Conservation (phyloP, 2,797 vertebrate species). For the Oreochromis grahami region DNA sequence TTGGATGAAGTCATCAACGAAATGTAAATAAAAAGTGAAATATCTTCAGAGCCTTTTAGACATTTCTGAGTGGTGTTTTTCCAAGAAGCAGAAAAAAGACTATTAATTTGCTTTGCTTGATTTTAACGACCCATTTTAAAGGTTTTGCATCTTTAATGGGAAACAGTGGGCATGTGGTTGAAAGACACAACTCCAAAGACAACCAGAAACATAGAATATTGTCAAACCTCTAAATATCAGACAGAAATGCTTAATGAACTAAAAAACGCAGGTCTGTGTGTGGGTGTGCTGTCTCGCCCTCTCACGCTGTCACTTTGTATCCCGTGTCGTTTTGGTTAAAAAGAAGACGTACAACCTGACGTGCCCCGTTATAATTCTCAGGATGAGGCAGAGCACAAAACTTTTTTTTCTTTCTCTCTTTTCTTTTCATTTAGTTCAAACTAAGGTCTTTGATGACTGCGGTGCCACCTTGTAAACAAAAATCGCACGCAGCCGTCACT, state of each 20-base stretch:
- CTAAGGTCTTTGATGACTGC: constrained; percentile 15
- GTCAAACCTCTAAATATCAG: neutral
- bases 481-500: neutral
- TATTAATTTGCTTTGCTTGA: neutral
- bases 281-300: neutral
- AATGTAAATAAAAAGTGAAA: neutral
- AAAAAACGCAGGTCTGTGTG: neutral
- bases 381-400: neutral
- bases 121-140: neutral
- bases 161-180: neutral
- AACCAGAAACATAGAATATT: neutral
- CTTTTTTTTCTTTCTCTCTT: neutral
- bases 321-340: neutral
- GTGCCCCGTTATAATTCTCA: neutral
- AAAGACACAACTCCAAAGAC: neutral
- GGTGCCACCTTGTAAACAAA: constrained; percentile 26
- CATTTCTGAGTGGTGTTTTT: neutral
- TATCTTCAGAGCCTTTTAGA: neutral
- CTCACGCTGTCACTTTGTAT: neutral
- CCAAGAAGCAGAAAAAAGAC: neutral
- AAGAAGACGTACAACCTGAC: neutral
- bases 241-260: neutral
- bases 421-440: constrained; percentile 4
- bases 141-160: neutral
- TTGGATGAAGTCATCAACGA: fast-evolving